Evolutionary conservation across 2,797 vertebrate species (phyloP), one percentile per base, ranked within the genome.

Genomic region (Myotis pilosus): DNA sequence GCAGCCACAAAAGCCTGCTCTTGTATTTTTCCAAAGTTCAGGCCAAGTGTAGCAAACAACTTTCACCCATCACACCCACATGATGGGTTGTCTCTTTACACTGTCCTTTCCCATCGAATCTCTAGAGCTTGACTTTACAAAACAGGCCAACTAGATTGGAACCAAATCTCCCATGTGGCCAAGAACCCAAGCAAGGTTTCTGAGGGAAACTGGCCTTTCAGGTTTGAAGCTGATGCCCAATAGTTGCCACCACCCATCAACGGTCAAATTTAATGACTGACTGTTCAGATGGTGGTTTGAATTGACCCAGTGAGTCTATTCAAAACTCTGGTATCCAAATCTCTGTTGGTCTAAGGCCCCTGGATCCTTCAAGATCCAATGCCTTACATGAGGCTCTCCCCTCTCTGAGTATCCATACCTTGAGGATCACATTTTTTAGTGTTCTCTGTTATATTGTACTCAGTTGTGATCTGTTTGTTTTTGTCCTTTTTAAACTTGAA

Each of bases 21-120:
- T 78, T 92, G 25, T 49, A 20, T 76, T 84, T 79, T 92, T 92
- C 82, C n/a, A 62, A 68, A 76, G 38, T 75, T 80, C 25, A 84
- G 66, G 44, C 66, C 57, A 89, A 92, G 44, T 10, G 66, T 33
- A 89, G 47, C 64, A 85, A 72, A 74, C 22, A n/a, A 30, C 71
- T 71, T 11, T 88, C 57, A 84, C 44, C 49, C 23, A 19, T 71
- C 15, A 20, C 0, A 8, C 30, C 23, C 20, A 25, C 1, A 4
- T 30, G n/a, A 51, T 16, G 17, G 25, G 0, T 47, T 38, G 13
- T 84, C 8, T 84, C 30, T 92, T 95, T 41, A 55, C 0, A n/a
- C 25, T 2, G 3, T 87, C n/a, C 62, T 57, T 92, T 75, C 38
- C 19, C 49, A 36, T 85, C 12, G 55, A 6, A 33, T 79, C 75